These are phyloP conservation scores for Ctenomys sociabilis DNA, from an alignment of 2,113 vertebrate genomes.

Conservation along the genomic window DNA sequence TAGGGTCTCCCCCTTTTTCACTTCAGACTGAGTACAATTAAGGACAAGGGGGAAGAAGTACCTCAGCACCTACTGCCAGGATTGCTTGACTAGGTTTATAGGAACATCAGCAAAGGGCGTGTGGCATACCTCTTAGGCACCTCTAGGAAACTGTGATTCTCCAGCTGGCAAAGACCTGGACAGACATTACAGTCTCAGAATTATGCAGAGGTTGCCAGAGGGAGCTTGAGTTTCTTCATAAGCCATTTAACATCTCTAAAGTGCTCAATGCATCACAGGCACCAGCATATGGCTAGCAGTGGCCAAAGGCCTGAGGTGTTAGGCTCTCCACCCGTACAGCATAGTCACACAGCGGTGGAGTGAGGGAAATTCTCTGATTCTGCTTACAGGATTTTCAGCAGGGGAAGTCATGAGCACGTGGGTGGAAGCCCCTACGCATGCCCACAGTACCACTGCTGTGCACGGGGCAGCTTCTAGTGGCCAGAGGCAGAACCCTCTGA, in stretches of 20 bases:
- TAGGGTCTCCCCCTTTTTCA: background rate
- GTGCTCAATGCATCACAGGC: background rate
- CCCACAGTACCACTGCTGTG: rapidly evolving
- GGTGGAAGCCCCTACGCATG: rapidly evolving
- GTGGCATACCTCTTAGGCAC: rapidly evolving
- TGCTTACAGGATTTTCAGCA: background rate
- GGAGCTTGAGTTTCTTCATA: background rate
- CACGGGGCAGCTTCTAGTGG: background rate
- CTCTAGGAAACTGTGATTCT: background rate
- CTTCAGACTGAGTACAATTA: background rate
- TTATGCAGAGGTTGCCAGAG: background rate
- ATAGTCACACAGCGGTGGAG: background rate
- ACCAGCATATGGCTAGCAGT: background rate
- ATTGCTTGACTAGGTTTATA: background rate
- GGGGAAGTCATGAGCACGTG: background rate
- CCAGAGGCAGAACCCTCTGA: rapidly evolving
- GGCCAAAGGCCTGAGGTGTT: background rate
- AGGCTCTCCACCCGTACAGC: too few species aligned
- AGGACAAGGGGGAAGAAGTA: background rate
- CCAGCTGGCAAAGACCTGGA: background rate
- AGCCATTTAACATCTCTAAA: rapidly evolving
- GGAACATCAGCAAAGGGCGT: background rate
- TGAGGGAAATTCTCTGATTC: background rate
- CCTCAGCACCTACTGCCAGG: background rate
- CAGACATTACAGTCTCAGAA: background rate